Conservation (phyloP, 2,888 invertebrate species). For the Mesochorus sp. region DNA sequence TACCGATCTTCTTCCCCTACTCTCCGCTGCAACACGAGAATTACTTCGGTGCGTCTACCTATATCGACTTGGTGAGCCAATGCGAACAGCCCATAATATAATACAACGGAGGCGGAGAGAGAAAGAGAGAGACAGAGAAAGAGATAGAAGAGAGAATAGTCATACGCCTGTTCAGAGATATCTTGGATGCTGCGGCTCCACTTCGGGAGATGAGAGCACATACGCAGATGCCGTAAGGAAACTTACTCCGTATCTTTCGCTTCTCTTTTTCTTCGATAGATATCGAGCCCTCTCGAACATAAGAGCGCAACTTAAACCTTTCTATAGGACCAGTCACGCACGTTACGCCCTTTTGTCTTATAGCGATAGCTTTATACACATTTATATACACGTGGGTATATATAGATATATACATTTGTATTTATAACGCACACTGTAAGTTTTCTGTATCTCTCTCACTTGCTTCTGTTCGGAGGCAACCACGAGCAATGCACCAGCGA, state of each 20-base stretch:
- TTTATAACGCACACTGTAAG: conserved; percentile 10
- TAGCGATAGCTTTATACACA: background rate
- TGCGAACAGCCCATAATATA: conserved; percentile 52
- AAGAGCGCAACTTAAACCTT: background rate
- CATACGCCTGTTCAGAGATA: conserved; percentile 50
- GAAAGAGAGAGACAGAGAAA: conserved; percentile 5
- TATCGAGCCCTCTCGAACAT: background rate
- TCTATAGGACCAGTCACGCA: background rate
- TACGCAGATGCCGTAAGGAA: conserved; percentile 5
- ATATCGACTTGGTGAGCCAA: conserved; percentile 46
- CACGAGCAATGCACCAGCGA: conserved; percentile 50
- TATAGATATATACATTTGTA: background rate
- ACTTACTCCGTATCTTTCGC: conserved; percentile 3
- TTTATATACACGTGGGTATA: background rate
- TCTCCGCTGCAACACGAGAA: conserved; percentile 20
- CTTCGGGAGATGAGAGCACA: conserved; percentile 21
- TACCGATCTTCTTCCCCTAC: conserved; percentile 52
- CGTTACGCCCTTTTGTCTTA: background rate
- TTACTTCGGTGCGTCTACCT: conserved; percentile 48
- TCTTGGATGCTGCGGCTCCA: conserved; percentile 48
- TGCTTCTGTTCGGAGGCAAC: conserved; percentile 55
- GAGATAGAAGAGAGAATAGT: conserved; percentile 38
- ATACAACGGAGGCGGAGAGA: conserved; percentile 26
- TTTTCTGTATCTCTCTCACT: conserved; percentile 27
- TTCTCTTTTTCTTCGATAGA: background rate